Evolutionary conservation across 2,888 invertebrate species (phyloP), one percentile per base, ranked within the genome.

Genomic region (Eupithecia pulchellata): DNA sequence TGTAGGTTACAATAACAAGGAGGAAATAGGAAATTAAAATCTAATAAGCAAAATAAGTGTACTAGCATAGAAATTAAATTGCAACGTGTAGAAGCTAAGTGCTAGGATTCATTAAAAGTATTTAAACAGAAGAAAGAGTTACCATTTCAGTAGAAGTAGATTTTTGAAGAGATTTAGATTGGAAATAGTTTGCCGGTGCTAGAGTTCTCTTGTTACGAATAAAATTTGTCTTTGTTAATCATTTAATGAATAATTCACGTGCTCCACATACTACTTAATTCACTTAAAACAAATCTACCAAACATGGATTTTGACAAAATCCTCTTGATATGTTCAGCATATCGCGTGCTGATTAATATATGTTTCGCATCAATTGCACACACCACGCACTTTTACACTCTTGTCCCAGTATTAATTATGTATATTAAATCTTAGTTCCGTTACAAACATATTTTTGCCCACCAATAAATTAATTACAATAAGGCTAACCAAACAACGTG

Each of bases 11-110:
- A 62, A 58, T 36, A 66, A 32, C 17, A 61, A 60, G 14, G 55
- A 58, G 52, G 20, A 66, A 30, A 58, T 13, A 58, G 52, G 47
- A 66, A 68, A 47, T 57, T 63, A 42, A 71, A 62, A 67, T 52
- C 9, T 60, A 60, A n/a, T 58, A 73, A 75, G 68, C 63, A 71
- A 62, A 75, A 68, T 36, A 64, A 30, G 74, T 70, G 67, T 36
- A 39, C 60, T 70, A 68, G 75, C 75, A 72, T 68, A 68, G 76
- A 62, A 64, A 69, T 64, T 74, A 78, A 77, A 66, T 65, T 84
- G 84, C 82, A 80, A 84, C 83, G 85, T 78, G 77, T 78, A 84
- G 13, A 86, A 86, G 86, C 86, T 79, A 72, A 62, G 67, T 72
- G 68, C 66, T 63, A 66, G 58, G 42, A 47, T 20, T 47, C 47